These are phyloP conservation scores for Aromia moschata DNA, from an alignment of 2,888 invertebrate species.

Conservation along the genomic window DNA sequence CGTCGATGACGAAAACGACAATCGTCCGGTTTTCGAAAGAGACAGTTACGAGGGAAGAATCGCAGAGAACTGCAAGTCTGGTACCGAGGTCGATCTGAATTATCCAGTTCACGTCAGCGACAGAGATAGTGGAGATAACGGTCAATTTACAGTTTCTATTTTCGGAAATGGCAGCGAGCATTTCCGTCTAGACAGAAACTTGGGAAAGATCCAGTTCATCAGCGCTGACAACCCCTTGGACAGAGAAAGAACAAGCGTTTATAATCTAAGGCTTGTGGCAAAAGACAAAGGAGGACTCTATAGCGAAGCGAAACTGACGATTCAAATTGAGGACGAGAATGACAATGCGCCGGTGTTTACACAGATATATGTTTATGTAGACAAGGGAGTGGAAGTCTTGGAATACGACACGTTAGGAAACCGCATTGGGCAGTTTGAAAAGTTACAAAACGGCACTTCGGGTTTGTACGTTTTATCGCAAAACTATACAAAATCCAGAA, in stretches of 20 bases:
- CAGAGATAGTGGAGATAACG: conserved; percentile 74
- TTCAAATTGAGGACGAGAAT: conserved; percentile 81
- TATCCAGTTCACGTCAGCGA: conserved; percentile 77
- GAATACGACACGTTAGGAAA: conserved; percentile 70
- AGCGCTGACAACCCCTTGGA: conserved; percentile 67
- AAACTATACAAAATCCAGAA: conserved; percentile 49
- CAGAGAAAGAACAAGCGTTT: conserved; percentile 75
- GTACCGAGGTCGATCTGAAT: conserved; percentile 76
- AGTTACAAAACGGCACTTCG: conserved; percentile 48
- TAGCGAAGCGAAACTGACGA: conserved; percentile 76
- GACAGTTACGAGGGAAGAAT: conserved; percentile 79
- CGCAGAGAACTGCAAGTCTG: conserved; percentile 77
- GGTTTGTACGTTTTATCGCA: conserved; percentile 52
- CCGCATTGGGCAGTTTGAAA: conserved; percentile 63
- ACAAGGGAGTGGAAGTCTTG: conserved; percentile 73
- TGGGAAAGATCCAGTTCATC: conserved; percentile 71
- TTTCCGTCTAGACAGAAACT: conserved; percentile 74
- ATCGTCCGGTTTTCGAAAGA: conserved; percentile 81
- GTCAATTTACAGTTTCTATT: conserved; percentile 74
- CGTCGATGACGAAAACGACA: conserved; percentile 89
- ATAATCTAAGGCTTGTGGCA: conserved; percentile 77
- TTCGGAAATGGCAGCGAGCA: conserved; percentile 80
- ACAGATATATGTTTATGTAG: conserved; percentile 75
- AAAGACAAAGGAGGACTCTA: conserved; percentile 80
- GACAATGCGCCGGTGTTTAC: conserved; percentile 80